These are phyloP conservation scores for Aplocera efformata DNA, from an alignment of 2,888 invertebrate species.

Conservation along the genomic window DNA sequence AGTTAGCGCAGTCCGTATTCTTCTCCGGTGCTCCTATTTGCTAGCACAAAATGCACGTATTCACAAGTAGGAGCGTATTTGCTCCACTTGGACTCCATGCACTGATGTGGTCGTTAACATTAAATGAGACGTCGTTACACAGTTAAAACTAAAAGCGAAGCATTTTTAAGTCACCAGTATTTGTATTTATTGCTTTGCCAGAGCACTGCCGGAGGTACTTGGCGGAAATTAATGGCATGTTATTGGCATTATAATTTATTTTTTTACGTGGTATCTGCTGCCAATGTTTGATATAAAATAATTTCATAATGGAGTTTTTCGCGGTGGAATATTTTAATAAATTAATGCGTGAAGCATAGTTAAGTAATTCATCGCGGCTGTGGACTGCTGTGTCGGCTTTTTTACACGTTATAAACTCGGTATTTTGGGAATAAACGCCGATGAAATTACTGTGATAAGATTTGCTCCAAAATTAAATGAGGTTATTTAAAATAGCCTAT, in stretches of 20 bases:
- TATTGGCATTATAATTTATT: slow-evolving; percentile 33
- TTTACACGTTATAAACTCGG: slow-evolving; percentile 43
- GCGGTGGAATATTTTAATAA: slow-evolving; percentile 24
- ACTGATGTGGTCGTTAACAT: slow-evolving; percentile 14
- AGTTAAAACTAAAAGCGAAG: slow-evolving; percentile 13
- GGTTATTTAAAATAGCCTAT: not conserved
- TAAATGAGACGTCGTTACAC: slow-evolving; percentile 12
- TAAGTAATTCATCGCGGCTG: slow-evolving; percentile 37
- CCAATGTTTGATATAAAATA: slow-evolving; percentile 27
- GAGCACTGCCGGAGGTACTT: slow-evolving; percentile 24
- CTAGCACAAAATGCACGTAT: slow-evolving; percentile 36
- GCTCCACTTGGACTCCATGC: slow-evolving; percentile 8
- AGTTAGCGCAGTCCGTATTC: slow-evolving; percentile 35
- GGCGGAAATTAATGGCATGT: slow-evolving; percentile 30
- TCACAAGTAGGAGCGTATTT: slow-evolving; percentile 27
- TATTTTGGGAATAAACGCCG: slow-evolving; percentile 51
- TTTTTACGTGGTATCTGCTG: slow-evolving; percentile 13
- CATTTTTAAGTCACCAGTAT: slow-evolving; percentile 24
- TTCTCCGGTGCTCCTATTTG: slow-evolving; percentile 33
- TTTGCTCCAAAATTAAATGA: slow-evolving; percentile 36
- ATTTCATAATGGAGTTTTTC: slow-evolving; percentile 29
- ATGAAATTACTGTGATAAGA: slow-evolving; percentile 55
- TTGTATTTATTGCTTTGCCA: slow-evolving; percentile 28
- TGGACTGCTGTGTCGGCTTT: slow-evolving; percentile 37
- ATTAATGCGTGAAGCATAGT: slow-evolving; percentile 31